Base-by-base conservation (phyloP, 2,888 invertebrate species). In the Erebia aethiops region DNA sequence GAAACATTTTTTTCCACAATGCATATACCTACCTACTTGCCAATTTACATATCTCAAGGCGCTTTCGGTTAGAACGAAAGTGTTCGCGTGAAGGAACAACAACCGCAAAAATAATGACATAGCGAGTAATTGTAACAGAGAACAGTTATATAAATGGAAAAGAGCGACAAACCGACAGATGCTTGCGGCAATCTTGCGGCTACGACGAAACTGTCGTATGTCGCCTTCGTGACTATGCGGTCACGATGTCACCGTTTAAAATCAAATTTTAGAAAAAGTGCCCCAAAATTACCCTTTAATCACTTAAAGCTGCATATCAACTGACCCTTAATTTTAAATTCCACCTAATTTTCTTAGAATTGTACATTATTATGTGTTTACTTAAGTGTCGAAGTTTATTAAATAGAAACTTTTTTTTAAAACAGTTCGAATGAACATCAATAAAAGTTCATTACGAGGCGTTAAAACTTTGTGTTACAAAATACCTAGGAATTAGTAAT, bases 81-180 rank as follows among this genome's bases (percentile, higher is more conserved):
- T 87, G 87, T 87, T 86, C 82, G 81, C 83, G 80, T 81, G 81
- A 81, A 82, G 78, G 77, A 82, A 86, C 80, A 77, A 76, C 74
- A 80, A 92, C 92, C 92, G 81, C 92, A 92, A 82, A 82, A 85
- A 86, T 87, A 88, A 85, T 84, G 84, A 84, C 82, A 85, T 80
- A 83, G 80, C 81, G 84, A 84, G 87, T 89, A 90, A 92, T 89
- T 90, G 85, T 86, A 87, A 84, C 84, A 84, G 86, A 88, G 81
- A 85, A 88, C 84, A 80, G 87, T 88, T 88, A 88, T 89, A 90
- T 87, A 83, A 82, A 82, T 72, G 82, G 84, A 86, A 16, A 91
- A 89, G 85, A 90, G 91, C 91, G 92, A 88, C 91, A 91, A 91
- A 85, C 84, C 87, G 91, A 91, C 92, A 93, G 90, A 91, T 92